Evolutionary conservation across 1,140 invertebrate species (phyloP).

Genomic region (Tribolium madens): DNA sequence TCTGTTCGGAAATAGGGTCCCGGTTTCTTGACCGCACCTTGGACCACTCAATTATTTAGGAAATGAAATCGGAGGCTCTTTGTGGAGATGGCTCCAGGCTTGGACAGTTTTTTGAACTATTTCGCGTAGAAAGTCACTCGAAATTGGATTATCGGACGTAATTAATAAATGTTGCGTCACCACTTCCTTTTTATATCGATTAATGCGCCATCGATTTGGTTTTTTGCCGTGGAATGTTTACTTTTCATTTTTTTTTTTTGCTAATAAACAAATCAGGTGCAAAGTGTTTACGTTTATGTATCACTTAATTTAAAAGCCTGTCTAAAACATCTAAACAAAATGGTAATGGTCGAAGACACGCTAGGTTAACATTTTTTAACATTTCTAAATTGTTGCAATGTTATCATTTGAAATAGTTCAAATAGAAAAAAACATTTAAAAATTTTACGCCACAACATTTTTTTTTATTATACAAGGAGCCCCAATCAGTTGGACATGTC

Average conservation of each 20-base stretch:
- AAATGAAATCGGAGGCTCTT: slow-evolving; percentile 22
- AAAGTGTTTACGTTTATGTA: no score
- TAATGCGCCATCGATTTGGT: neutral
- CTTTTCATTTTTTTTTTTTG: neutral
- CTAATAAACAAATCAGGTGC: no score
- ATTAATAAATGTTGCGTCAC: slow-evolving; percentile 23
- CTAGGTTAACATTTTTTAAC: no score
- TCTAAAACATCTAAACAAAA: no score
- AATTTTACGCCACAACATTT: no score
- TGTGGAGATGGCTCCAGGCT: slow-evolving; percentile 1
- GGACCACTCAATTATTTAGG: slow-evolving; percentile 33
- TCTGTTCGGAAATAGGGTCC: slow-evolving; percentile 34
- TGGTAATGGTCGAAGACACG: no score
- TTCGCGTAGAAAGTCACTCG: slow-evolving; percentile 31
- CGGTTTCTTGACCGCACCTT: slow-evolving; percentile 24
- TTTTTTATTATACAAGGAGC: no score
- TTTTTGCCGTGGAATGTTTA: neutral
- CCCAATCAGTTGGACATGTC: no score
- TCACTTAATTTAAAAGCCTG: no score
- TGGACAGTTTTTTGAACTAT: slow-evolving; percentile 35
- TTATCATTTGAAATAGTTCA: no score
- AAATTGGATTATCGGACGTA: slow-evolving; percentile 20
- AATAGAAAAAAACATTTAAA: no score
- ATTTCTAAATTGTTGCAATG: no score
- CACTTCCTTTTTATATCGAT: slow-evolving; percentile 24